Percentiles rank a stretch among this genome's conserved stretches.
Conservation (phyloP, 1,140 invertebrate genomes). For the Polypedilum pembai region DNA sequence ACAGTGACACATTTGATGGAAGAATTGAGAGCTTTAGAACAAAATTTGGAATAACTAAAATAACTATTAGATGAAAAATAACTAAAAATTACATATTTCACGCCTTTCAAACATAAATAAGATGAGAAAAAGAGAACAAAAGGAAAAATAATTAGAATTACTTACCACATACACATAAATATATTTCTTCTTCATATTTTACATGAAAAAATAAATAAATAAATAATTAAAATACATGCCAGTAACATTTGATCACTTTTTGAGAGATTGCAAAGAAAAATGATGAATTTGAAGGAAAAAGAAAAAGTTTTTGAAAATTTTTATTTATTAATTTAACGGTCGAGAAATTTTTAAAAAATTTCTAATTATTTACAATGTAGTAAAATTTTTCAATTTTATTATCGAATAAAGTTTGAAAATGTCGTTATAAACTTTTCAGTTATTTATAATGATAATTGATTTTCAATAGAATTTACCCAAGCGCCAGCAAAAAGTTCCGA, state of each 20-base stretch:
- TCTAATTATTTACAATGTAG: too few species aligned
- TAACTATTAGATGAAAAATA: not conserved
- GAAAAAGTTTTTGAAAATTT: too few species aligned
- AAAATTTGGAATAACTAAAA: not conserved
- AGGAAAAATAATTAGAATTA: not conserved
- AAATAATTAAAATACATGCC: not conserved
- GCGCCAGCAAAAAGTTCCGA: too few species aligned
- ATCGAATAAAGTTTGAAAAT: too few species aligned
- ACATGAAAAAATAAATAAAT: not conserved
- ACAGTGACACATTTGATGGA: not conserved
- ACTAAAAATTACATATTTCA: not conserved
- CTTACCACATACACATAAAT: not conserved
- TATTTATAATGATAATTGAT: too few species aligned
- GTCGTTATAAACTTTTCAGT: too few species aligned
- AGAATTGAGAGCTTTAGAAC: conserved; percentile 12
- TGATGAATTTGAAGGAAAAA: too few species aligned
- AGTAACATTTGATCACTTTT: conserved; percentile 12
- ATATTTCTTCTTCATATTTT: conserved; percentile 14
- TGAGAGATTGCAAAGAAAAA: not conserved
- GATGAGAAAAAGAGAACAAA: not conserved
- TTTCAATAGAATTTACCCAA: too few species aligned
- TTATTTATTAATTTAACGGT: too few species aligned
- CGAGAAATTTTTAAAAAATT: too few species aligned
- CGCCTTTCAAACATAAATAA: conserved; percentile 17
- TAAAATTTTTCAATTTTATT: too few species aligned